A percentile compares a stretch with the other conserved stretches of the same genome.
Evolutionary conservation across 35 echinoderm and acorn worm species (phyloP).

Genomic region (Holothuria glaberrima): DNA sequence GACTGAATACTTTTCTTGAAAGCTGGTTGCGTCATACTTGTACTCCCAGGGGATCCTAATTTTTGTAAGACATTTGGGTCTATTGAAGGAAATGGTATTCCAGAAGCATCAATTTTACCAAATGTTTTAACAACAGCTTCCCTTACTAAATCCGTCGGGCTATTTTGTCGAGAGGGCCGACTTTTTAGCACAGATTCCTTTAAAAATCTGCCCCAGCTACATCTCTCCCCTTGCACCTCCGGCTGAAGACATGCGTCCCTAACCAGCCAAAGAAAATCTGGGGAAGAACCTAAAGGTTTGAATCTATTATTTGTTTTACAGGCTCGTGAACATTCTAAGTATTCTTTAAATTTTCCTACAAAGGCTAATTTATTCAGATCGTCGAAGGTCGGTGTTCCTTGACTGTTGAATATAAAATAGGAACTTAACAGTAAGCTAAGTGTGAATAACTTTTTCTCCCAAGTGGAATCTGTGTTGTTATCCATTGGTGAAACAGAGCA

Average conservation of each 20-base stretch:
- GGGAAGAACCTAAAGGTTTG: too few relatives aligned
- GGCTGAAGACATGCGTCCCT: too few relatives aligned
- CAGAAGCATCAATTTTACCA: conserved; percentile 32
- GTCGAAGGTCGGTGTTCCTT: conserved; percentile 22
- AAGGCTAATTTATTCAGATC: not conserved
- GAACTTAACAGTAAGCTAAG: conserved; percentile 37
- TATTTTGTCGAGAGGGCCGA: not conserved
- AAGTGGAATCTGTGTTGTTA: not conserved
- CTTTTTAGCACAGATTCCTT: not conserved
- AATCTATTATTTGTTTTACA: too few relatives aligned
- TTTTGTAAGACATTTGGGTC: not conserved
- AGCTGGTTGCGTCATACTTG: not conserved
- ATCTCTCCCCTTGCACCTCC: too few relatives aligned
- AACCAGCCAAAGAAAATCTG: too few relatives aligned
- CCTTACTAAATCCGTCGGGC: not conserved
- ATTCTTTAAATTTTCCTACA: not conserved
- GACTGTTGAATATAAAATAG: conserved; percentile 41
- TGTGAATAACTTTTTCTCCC: conserved; percentile 33
- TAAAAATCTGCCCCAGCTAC: too few relatives aligned
- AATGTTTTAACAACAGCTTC: conserved; percentile 3
- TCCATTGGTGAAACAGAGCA: not conserved
- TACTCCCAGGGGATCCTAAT: not conserved
- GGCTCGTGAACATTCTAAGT: too few relatives aligned
- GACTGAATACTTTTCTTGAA: not conserved
- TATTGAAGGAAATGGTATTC: conserved; percentile 6